Evolutionary conservation across 2,888 invertebrate genomes (phyloP), one percentile per base, ranked within the genome.

Genomic region (Homarus gammarus): DNA sequence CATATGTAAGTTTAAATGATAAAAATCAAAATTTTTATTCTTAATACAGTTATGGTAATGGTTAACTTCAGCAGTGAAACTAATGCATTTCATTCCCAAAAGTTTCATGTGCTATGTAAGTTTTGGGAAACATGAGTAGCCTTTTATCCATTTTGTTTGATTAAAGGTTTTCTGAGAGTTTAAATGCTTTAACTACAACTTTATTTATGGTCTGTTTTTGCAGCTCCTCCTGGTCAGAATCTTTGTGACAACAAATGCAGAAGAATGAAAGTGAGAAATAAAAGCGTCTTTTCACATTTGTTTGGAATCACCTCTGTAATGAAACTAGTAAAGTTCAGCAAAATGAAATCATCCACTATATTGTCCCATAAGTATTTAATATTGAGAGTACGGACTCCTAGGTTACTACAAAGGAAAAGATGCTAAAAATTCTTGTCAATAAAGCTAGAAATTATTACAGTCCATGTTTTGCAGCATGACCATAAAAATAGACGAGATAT

Each of bases 211-310:
- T 72, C 36, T 64, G 61, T 85, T 85, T 61, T 77, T 77, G 77
- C 85, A 85, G 85, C 77, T 75, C 75, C 75, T 85, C 75, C 77
- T 85, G 77, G 85, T 85, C 75, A 85, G 72, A 75, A 85, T 49
- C 64, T 64, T 85, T 75, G 77, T 77, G 77, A 84, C 36, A 10
- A 68, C 85, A 85, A 85, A 68, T 75, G 77, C 77, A 64, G 84
- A 79, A 36, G 81, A 75, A 85, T 85, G 85, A 77, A 85, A 85
- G 85, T 85, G 77, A 85, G 85, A 77, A 85, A 85, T 85, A 85
- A 85, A 85, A 85, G 85, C 85, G 64, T 85, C 85, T 85, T 85
- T 85, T 85, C 85, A 77, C 61, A 2, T 31, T 36, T 72, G 70
- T 49, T 72, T 84, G n/a, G n/a, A 49, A 12, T 77, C 51, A 77